Base-by-base conservation (phyloP, 2,888 invertebrate species). In the Stenurella melanura region DNA sequence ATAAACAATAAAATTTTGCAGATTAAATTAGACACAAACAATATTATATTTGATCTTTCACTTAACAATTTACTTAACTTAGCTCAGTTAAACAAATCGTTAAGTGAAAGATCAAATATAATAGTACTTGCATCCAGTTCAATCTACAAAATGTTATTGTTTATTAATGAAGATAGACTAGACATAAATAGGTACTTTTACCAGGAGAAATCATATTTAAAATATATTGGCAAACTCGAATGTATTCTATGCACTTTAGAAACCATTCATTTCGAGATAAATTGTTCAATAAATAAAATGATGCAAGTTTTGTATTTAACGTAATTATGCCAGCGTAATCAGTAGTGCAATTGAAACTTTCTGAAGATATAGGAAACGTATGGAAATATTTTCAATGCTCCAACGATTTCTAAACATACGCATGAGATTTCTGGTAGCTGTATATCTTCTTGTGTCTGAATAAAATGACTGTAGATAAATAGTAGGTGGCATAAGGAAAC, bases 311-410 rank as follows among this genome's bases (percentile, higher is more conserved):
- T 17, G 50, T n/a, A 50, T 15, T 4, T 42, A 42, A 42, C 15
- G 42, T 12, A 42, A 34, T 42, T 50, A n/a, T 50, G n/a, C 12
- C 50, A 50, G 50, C 64, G 11, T n/a, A 21, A 61, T 64, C 34
- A 11, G 12, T n/a, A n/a, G 10, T 19, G 38, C 42, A 64, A 38
- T 17, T 18, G 3, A 18, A n/a, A 42, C 64, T 21, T 42, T 64
- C 64, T 18, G 64, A 64, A 64, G 64, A 64, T 64, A 42, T 42
- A 64, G 64, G 64, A 64, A 64, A 42, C 42, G 64, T 50, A 50
- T n/a, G 12, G 1, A 5, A 12, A 7, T 17, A 0, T 42, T 38
- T 17, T 64, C 18, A 64, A 42, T 42, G 18, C 0, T 50, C 12
- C 19, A 19, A 6, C 38, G 42, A 42, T 64, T 64, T 64, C 64